A percentile compares a stretch with the other conserved stretches of the same genome.
phyloP scores from a whole-genome alignment of 2,888 invertebrate species.

The Parochlus steinenii region DNA sequence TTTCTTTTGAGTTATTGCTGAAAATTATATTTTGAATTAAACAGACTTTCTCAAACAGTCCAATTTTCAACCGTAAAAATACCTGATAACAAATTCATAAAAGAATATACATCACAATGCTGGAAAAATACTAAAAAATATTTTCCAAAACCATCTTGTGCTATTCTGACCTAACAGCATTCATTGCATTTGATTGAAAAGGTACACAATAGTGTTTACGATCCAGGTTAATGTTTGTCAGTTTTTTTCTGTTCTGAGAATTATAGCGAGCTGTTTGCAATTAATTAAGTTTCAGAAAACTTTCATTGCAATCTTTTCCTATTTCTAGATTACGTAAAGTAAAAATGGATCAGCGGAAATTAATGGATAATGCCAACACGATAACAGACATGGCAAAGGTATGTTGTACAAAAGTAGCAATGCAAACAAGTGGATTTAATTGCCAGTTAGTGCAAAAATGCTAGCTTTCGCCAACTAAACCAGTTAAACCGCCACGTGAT shows the following conservation, averaged over 20 bases:
- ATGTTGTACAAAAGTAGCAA: slow-evolving; percentile 25
- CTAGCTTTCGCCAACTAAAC: too few relatives aligned
- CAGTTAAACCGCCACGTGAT: too few relatives aligned
- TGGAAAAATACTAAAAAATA: too few relatives aligned
- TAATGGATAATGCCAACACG: slow-evolving; percentile 98
- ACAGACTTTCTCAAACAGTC: too few relatives aligned
- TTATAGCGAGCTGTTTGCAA: neutral
- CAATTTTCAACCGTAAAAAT: too few relatives aligned
- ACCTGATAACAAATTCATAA: too few relatives aligned
- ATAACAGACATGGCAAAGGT: slow-evolving; percentile 99
- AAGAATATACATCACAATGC: too few relatives aligned
- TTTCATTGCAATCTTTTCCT: slow-evolving; percentile 9
- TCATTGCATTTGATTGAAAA: neutral
- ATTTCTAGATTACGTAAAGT: slow-evolving; percentile 84
- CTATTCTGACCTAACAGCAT: neutral
- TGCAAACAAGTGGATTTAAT: neutral
- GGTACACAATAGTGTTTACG: neutral
- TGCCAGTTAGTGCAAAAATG: too few relatives aligned
- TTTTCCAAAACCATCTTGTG: neutral
- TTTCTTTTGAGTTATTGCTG: too few relatives aligned
- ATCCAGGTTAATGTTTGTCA: too few relatives aligned
- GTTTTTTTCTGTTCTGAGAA: too few relatives aligned
- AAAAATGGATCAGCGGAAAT: slow-evolving; percentile 98
- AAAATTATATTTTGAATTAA: too few relatives aligned
- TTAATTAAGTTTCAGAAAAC: neutral